Percentiles rank a stretch among this genome's conserved stretches.
These are phyloP conservation scores for Odontomyia ornata DNA, from an alignment of 2,888 invertebrate genomes.

Conservation along the genomic window DNA sequence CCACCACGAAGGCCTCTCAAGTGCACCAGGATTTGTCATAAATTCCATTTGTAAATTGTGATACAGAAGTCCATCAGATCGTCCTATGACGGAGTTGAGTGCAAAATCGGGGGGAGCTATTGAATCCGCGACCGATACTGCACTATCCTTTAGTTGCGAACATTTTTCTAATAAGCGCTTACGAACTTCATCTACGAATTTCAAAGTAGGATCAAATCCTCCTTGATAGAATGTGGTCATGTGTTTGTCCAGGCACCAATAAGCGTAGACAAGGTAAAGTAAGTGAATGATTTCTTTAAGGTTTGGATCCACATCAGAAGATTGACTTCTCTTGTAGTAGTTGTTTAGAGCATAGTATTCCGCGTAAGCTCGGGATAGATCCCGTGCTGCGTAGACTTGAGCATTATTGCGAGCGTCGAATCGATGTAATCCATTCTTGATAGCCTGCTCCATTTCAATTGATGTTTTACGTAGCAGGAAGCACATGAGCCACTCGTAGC, in stretches of 20 bases:
- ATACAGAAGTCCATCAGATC: constrained; percentile 77
- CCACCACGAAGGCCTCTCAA: constrained; percentile 81
- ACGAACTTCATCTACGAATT: constrained; percentile 71
- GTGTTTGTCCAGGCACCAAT: constrained; percentile 74
- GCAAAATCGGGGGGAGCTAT: constrained; percentile 91
- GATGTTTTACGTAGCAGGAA: constrained; percentile 79
- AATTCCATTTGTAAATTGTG: constrained; percentile 78
- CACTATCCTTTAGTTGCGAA: constrained; percentile 74
- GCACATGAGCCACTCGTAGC: constrained; percentile 86
- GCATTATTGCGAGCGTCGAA: constrained; percentile 82
- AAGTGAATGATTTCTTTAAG: constrained; percentile 65
- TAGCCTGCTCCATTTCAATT: constrained; percentile 68
- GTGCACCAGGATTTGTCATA: constrained; percentile 74
- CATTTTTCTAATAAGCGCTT: constrained; percentile 76
- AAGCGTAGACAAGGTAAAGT: constrained; percentile 68
- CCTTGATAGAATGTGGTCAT: constrained; percentile 75
- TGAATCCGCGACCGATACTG: constrained; percentile 82
- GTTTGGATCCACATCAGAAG: constrained; percentile 59
- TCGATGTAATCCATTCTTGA: constrained; percentile 69
- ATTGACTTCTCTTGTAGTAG: constrained; percentile 56
- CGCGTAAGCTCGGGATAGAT: constrained; percentile 79
- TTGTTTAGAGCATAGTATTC: constrained; percentile 71
- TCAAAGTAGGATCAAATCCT: constrained; percentile 66
- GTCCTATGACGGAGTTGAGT: constrained; percentile 85
- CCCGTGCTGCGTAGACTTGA: constrained; percentile 82